phyloP scores from a whole-genome alignment of 1,140 invertebrate species.

The Drosophila lacteicornis region DNA sequence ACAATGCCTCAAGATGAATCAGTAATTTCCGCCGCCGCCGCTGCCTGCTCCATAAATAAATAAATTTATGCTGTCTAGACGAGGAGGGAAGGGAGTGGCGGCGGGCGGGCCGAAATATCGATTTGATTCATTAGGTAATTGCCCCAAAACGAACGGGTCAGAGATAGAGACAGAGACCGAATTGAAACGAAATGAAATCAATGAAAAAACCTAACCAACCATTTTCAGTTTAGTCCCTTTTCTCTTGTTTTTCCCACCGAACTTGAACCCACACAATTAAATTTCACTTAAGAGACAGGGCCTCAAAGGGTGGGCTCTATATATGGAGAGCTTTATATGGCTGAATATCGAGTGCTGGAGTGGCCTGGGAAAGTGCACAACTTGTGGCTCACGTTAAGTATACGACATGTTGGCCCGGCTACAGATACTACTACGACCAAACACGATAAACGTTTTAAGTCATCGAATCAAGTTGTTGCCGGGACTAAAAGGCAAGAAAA shows the following conservation, averaged over 20 bases:
- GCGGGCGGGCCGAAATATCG: constrained; percentile 11
- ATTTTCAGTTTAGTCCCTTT: constrained; percentile 18
- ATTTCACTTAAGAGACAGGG: constrained; percentile 44
- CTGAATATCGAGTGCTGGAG: not conserved
- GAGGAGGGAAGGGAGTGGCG: not conserved
- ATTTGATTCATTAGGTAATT: constrained; percentile 61
- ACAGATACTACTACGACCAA: constrained; percentile 13
- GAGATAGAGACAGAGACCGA: not conserved
- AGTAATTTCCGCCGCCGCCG: constrained; percentile 21
- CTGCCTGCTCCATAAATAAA: constrained; percentile 13
- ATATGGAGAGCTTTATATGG: not conserved
- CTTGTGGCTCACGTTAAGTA: constrained; percentile 51
- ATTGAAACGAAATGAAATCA: constrained; percentile 24
- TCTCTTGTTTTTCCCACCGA: not conserved
- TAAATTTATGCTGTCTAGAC: constrained; percentile 68
- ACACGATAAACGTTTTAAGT: constrained; percentile 68
- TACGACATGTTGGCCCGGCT: constrained; percentile 45
- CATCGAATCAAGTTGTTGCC: constrained; percentile 42
- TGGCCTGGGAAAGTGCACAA: constrained; percentile 32
- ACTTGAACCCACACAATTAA: constrained; percentile 57
- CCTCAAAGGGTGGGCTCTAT: not conserved
- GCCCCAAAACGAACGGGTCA: constrained; percentile 2
- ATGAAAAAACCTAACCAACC: constrained; percentile 27
- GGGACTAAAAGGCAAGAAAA: not conserved
- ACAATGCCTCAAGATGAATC: constrained; percentile 53